phyloP scores from a whole-genome alignment of 2,797 vertebrate genomes.

The Hemitrygon akajei region DNA sequence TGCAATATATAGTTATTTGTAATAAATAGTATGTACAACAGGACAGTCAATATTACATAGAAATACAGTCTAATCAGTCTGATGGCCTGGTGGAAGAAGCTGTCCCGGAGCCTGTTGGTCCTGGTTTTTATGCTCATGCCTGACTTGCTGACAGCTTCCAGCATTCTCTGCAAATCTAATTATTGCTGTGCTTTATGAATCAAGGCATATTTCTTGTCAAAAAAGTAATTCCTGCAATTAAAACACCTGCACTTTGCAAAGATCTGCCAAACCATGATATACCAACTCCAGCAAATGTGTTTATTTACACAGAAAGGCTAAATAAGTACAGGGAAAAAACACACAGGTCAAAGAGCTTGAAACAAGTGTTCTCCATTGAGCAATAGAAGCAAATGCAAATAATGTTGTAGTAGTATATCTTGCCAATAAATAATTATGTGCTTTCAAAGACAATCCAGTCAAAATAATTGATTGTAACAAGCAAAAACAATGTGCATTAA shows the following conservation, averaged over 20 bases:
- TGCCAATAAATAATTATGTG: neutral
- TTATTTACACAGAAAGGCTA: neutral
- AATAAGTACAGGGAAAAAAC: neutral
- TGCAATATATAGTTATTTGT: no score
- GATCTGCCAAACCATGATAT: neutral
- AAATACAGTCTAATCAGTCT: no score
- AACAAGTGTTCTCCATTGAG: neutral
- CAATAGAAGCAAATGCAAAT: slow-evolving; percentile 12
- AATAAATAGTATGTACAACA: no score
- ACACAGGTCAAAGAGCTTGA: neutral
- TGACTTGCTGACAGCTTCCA: no score
- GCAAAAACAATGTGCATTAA: neutral
- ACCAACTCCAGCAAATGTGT: neutral
- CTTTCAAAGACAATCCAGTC: slow-evolving; percentile 1
- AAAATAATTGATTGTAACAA: neutral
- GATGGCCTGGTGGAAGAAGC: no score
- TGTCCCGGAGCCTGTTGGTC: no score
- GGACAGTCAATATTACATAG: no score
- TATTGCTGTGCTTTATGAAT: neutral
- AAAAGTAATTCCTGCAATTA: neutral
- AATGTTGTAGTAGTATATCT: neutral
- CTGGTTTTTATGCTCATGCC: no score
- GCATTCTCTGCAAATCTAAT: no score
- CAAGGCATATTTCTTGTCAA: neutral
- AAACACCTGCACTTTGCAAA: neutral